Conservation (phyloP, 2,797 vertebrate species). For the Linurgus olivaceus region DNA sequence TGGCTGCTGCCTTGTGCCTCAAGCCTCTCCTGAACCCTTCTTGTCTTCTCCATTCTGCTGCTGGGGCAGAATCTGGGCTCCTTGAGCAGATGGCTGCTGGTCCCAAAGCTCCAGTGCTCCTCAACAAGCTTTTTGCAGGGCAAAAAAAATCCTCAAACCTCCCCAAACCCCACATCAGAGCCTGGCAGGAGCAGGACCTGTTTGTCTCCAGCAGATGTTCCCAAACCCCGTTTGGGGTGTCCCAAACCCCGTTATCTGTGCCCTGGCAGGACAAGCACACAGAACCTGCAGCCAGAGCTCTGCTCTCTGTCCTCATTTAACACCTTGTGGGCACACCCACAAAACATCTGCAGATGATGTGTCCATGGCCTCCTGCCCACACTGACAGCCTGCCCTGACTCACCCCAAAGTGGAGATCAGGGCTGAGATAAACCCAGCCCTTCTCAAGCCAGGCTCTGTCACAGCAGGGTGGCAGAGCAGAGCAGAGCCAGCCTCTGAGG, state of each 20-base stretch:
- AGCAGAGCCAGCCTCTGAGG: neutral
- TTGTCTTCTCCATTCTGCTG: neutral
- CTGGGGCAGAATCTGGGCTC: neutral
- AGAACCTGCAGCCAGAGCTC: neutral
- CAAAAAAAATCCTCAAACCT: neutral
- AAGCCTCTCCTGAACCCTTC: neutral
- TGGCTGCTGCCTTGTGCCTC: neutral
- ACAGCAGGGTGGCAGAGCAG: neutral
- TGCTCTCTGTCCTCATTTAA: neutral
- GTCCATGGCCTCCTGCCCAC: neutral
- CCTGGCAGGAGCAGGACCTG: neutral
- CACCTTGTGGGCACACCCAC: neutral
- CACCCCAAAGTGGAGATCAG: accelerated
- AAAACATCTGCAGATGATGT: neutral
- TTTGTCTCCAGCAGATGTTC: neutral
- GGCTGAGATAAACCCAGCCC: neutral
- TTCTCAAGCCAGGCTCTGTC: neutral
- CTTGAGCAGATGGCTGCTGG: neutral
- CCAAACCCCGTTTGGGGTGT: neutral
- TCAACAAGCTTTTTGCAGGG: neutral
- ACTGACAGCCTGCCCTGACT: neutral
- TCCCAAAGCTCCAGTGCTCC: neutral
- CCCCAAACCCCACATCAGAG: neutral
- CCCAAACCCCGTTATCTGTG: neutral
- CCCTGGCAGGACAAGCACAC: neutral